Percentiles rank a stretch among this genome's conserved stretches.
Evolutionary conservation across 1,140 invertebrate species (phyloP).

Genomic region (Eulimnadia texana): DNA sequence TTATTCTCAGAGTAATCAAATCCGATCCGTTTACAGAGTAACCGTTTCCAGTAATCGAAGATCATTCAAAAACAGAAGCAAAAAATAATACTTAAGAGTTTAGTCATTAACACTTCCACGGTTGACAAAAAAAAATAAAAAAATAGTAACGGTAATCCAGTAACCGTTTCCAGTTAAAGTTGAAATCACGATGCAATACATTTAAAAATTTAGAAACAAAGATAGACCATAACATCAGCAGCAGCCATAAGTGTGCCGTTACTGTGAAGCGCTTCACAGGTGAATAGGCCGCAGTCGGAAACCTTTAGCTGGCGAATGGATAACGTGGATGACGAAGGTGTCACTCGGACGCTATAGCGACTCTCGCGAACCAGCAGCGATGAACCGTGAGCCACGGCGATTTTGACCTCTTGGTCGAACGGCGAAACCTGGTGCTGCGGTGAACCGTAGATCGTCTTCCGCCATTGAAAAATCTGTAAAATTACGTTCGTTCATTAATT

Average conservation of each 20-base stretch:
- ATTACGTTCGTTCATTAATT: not conserved
- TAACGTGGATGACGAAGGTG: not conserved
- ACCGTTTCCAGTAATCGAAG: too few relatives aligned
- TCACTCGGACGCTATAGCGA: not conserved
- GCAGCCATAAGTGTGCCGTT: slow-evolving; percentile 2
- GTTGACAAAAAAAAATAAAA: not conserved
- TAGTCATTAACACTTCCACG: too few relatives aligned
- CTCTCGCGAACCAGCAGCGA: not conserved
- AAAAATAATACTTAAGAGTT: too few relatives aligned
- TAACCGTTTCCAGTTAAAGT: not conserved
- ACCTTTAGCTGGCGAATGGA: slow-evolving; percentile 3
- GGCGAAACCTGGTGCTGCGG: not conserved
- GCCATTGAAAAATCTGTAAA: slow-evolving; percentile 4
- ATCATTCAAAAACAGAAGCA: too few relatives aligned
- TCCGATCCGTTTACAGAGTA: too few relatives aligned
- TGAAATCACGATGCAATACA: not conserved
- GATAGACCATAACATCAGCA: not conserved
- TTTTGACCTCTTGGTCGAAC: not conserved
- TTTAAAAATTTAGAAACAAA: not conserved
- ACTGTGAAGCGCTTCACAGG: slow-evolving; percentile 3
- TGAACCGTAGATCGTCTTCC: not conserved
- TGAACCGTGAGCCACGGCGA: not conserved
- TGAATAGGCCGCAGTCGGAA: slow-evolving; percentile 9
- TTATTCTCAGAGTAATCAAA: too few relatives aligned
- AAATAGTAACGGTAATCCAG: too few relatives aligned